Conservation (phyloP, 2,888 invertebrate species). For the Clostera curtula region DNA sequence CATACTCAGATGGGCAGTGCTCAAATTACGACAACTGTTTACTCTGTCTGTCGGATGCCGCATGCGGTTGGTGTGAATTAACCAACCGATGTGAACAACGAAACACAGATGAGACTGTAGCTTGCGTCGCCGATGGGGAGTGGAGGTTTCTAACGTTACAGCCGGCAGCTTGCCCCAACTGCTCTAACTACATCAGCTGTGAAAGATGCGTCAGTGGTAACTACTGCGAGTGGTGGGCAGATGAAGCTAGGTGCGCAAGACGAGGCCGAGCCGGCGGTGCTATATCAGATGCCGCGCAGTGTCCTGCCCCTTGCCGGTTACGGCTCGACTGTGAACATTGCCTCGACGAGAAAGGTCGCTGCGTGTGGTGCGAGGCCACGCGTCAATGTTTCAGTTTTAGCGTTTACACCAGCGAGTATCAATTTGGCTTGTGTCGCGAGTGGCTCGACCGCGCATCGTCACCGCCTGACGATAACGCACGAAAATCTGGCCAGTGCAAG, state of each 20-base stretch:
- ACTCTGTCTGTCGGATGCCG: conserved; percentile 89
- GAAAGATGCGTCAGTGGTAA: conserved; percentile 86
- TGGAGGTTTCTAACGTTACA: conserved; percentile 89
- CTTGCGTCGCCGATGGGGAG: conserved; percentile 72
- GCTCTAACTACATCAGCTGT: conserved; percentile 92
- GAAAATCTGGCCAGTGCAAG: conserved; percentile 82
- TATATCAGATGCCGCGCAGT: conserved; percentile 75
- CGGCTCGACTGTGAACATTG: conserved; percentile 87
- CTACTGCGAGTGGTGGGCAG: conserved; percentile 94
- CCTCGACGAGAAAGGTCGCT: conserved; percentile 88
- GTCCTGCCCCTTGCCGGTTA: conserved; percentile 88
- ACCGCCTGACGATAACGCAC: conserved; percentile 44
- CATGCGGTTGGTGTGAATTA: conserved; percentile 94
- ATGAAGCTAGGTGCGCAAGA: conserved; percentile 89
- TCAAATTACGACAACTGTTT: conserved; percentile 87
- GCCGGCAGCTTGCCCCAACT: conserved; percentile 89
- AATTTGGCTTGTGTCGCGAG: conserved; percentile 93
- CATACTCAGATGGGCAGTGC: conserved; percentile 88
- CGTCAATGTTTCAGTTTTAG: conserved; percentile 95
- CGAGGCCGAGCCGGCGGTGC: conserved; percentile 84
- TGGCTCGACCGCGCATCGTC: conserved; percentile 90
- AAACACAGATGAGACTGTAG: conserved; percentile 78
- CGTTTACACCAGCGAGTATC: conserved; percentile 95
- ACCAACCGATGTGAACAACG: conserved; percentile 82
- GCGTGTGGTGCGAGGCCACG: conserved; percentile 97